These are phyloP conservation scores for Mellilla xanthometata DNA, from an alignment of 2,888 invertebrate species.

Conservation along the genomic window DNA sequence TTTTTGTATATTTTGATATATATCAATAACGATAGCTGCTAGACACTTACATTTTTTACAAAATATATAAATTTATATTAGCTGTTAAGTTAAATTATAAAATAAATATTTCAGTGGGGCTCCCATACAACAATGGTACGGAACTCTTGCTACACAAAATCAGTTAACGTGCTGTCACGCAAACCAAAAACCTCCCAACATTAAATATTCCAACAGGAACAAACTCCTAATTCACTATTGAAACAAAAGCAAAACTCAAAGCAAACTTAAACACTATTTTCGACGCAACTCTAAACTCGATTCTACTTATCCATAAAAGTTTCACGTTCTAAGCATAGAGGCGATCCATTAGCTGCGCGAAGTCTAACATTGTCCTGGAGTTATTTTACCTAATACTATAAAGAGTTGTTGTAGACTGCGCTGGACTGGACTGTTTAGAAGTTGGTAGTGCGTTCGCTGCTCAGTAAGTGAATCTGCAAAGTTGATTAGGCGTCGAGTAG, in stretches of 20 bases:
- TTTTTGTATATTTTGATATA: too few species aligned
- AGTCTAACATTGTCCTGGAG: constrained; percentile 69
- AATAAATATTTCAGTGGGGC: too few species aligned
- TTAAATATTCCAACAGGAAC: constrained; percentile 22
- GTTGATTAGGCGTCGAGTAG: constrained; percentile 59
- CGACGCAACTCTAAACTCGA: constrained; percentile 63
- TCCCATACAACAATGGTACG: background rate
- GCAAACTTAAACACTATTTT: constrained; percentile 63
- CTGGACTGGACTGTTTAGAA: constrained; percentile 54
- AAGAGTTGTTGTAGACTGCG: constrained; percentile 64
- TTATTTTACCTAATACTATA: constrained; percentile 75
- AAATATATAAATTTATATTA: too few species aligned
- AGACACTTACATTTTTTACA: too few species aligned
- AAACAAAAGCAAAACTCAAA: constrained; percentile 49
- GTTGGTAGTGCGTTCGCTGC: constrained; percentile 58
- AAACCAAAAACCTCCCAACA: constrained; percentile 12
- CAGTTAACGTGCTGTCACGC: background rate
- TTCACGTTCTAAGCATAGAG: constrained; percentile 67
- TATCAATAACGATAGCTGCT: too few species aligned
- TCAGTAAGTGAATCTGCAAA: constrained; percentile 42
- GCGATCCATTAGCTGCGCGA: constrained; percentile 71
- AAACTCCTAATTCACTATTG: constrained; percentile 31
- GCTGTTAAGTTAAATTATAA: too few species aligned
- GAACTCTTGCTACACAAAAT: background rate
- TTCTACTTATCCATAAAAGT: constrained; percentile 76